Evolutionary conservation across 2,888 invertebrate genomes (phyloP).

Genomic region (Cryptocephalus primarius): DNA sequence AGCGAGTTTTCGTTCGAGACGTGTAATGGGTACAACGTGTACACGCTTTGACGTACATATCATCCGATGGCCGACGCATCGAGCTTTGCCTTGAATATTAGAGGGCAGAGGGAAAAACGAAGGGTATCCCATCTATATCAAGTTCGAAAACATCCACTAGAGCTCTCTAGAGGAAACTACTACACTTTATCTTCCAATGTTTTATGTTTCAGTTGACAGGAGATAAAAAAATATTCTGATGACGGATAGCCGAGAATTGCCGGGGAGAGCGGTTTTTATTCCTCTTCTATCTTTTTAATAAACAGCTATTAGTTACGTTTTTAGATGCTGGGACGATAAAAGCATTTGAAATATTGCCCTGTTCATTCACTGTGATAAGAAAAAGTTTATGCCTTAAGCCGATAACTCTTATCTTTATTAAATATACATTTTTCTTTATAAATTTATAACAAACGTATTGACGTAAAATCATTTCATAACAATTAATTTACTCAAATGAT

Average conservation of each 20-base stretch:
- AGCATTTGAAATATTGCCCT: constrained; percentile 22
- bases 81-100: not conserved
- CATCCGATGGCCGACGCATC: too few relatives aligned
- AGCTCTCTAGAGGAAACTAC: constrained; percentile 36
- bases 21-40: not conserved
- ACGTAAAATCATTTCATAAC: too few relatives aligned
- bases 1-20: constrained; percentile 12
- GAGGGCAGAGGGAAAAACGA: not conserved
- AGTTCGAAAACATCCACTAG: constrained; percentile 23
- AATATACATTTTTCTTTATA: too few relatives aligned
- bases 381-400: too few relatives aligned
- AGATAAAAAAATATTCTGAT: constrained; percentile 38
- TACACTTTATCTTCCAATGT: constrained; percentile 38
- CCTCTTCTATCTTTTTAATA: constrained; percentile 33
- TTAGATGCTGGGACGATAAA: constrained; percentile 18
- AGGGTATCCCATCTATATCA: constrained; percentile 27
- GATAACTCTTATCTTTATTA: too few relatives aligned
- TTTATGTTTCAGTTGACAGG: constrained; percentile 39
- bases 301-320: constrained; percentile 32
- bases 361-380: constrained; percentile 1
- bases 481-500: too few relatives aligned
- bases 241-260: constrained; percentile 34
- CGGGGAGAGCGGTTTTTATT: constrained; percentile 28
- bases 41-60: too few relatives aligned
- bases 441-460: too few relatives aligned